Conservation (phyloP, 2,113 vertebrate genomes). For the Corythornis cristatus region DNA sequence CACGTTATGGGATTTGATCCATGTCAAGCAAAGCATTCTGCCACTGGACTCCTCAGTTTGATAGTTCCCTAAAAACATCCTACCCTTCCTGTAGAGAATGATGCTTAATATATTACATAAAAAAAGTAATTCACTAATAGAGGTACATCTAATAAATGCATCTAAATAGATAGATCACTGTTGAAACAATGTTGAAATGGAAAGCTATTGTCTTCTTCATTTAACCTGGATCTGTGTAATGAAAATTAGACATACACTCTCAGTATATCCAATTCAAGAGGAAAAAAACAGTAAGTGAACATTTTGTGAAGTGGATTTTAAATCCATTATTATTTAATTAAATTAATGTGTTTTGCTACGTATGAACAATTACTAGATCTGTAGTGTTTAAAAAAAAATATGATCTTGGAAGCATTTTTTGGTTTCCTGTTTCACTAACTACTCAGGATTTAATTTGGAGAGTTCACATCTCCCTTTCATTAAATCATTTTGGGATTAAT, state of each 20-base stretch:
- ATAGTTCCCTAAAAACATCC: background rate
- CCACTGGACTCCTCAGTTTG: background rate
- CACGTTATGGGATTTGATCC: background rate
- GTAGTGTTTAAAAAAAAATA: slow-evolving; percentile 18
- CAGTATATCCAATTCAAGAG: background rate
- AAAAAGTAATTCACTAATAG: background rate
- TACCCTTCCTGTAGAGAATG: background rate
- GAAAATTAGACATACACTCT: background rate
- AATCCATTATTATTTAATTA: slow-evolving; percentile 40
- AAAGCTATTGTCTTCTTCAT: background rate
- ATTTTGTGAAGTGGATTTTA: background rate
- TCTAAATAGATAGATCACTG: background rate
- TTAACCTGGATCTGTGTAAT: background rate
- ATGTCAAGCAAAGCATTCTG: background rate
- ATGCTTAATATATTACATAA: background rate
- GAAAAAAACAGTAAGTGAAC: background rate
- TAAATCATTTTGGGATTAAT: slow-evolving; percentile 55
- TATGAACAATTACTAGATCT: background rate
- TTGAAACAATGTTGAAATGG: background rate
- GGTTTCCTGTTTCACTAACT: slow-evolving; percentile 51
- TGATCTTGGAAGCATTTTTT: slow-evolving; percentile 48
- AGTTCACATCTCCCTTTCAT: slow-evolving; percentile 27
- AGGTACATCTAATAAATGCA: background rate
- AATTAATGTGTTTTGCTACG: slow-evolving; percentile 42
- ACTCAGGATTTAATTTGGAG: slow-evolving; percentile 45